Base-by-base conservation (phyloP, 2,888 invertebrate genomes). In the Tineola bisselliella region DNA sequence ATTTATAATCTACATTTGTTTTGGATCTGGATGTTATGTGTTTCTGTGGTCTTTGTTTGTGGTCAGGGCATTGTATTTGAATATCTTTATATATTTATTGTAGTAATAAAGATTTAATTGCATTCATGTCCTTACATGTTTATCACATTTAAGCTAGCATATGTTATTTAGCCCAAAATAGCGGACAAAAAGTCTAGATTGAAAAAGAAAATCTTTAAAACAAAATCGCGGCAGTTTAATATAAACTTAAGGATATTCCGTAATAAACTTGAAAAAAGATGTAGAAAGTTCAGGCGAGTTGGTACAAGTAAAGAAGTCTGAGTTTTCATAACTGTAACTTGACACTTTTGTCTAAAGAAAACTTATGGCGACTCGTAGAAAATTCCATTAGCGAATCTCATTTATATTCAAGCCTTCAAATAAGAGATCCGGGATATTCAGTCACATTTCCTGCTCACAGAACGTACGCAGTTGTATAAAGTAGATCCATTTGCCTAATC, bases 331-430 rank as follows among this genome's bases (percentile, higher is more conserved):
- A 48, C 17, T 15, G 15, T 48, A 69, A 70, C 69, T 73, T 72
- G 69, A 67, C 67, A 68, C 69, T 70, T 75, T 73, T 74, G 71
- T 70, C 71, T 66, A 70, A 66, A 70, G 69, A 68, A 73, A 76
- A 75, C 65, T 77, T 77, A 54, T n/a, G 54, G 54, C 18, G 54
- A 25, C 17, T 25, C 19, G 54, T 54, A 68, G 70, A 68, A 70
- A 76, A 76, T 76, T 77, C 69, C 74, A 74, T 77, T 76, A 74
- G 66, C 69, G 63, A 69, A 65, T 33, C 72, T 75, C 73, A 72
- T 78, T 77, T 76, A 71, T 73, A 79, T 79, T 77, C 77, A 69
- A 64, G 25, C 15, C 31, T 31, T 44, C 60, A 60, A 60, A 60
- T 44, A 60, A 48, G 60, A 48, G 25, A 17, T 60, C 60, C 60